phyloP scores from a whole-genome alignment of 2,797 vertebrate species.

The Ctenochaetus hawaiiensis region DNA sequence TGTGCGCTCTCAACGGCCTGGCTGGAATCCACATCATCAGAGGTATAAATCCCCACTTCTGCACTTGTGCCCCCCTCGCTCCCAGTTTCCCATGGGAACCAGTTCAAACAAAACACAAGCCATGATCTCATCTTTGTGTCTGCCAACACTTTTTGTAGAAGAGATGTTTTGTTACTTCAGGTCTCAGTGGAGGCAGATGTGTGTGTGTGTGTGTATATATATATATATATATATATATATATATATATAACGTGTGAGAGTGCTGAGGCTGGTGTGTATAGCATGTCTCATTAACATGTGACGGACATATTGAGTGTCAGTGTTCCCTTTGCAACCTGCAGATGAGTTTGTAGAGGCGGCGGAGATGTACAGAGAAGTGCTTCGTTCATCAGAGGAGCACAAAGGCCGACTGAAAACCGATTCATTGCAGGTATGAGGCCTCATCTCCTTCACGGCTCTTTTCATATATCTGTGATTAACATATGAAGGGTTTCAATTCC shows the following conservation, averaged over 20 bases:
- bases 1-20: conserved; percentile 97
- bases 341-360: conserved; percentile 90
- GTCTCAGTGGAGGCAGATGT: background rate
- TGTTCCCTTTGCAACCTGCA: conserved; percentile 63
- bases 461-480: conserved; percentile 8
- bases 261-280: conserved; percentile 2
- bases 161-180: conserved; percentile 45
- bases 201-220: too few relatives aligned
- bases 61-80: conserved; percentile 12
- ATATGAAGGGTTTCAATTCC: conserved; percentile 20
- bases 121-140: conserved; percentile 50
- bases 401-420: conserved; percentile 97
- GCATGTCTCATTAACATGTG: conserved; percentile 42
- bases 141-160: conserved; percentile 2
- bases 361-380: conserved; percentile 96
- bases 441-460: conserved; percentile 2
- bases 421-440: conserved; percentile 92
- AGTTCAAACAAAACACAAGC: conserved; percentile 51
- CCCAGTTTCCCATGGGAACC: conserved; percentile 78
- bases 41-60: conserved; percentile 83
- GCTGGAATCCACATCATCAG: conserved; percentile 99
- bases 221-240: background rate
- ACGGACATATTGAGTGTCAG: conserved; percentile 7
- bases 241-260: background rate
- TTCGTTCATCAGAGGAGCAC: conserved; percentile 98